These are phyloP conservation scores for Philonicus albiceps DNA, from an alignment of 2,888 invertebrate genomes.

Conservation along the genomic window DNA sequence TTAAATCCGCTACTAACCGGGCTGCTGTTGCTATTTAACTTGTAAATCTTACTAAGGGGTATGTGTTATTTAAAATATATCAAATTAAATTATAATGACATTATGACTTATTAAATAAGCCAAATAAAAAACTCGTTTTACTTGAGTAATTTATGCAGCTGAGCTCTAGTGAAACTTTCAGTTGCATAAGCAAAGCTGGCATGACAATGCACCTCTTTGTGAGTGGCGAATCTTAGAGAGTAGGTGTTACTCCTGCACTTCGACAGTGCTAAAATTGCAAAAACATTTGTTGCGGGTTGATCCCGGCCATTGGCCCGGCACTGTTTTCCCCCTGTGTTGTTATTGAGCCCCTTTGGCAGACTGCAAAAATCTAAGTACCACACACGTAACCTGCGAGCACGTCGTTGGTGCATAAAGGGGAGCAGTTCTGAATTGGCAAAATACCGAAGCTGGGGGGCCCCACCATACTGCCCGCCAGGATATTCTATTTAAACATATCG, in stretches of 20 bases:
- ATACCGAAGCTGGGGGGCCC: neutral
- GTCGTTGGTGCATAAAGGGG: neutral
- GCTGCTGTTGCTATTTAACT: too few species aligned
- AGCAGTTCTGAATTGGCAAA: neutral
- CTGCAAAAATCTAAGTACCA: neutral
- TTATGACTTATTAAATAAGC: neutral
- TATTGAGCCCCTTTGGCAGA: neutral
- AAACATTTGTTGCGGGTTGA: neutral
- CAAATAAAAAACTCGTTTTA: too few species aligned
- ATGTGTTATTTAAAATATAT: too few species aligned
- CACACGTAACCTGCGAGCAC: neutral
- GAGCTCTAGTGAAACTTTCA: neutral
- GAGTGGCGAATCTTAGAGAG: neutral
- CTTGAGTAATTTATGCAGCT: neutral
- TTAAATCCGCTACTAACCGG: too few species aligned
- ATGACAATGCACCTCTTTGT: neutral
- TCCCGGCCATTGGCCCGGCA: neutral
- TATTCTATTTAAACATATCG: neutral
- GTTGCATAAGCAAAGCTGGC: neutral
- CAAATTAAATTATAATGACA: neutral
- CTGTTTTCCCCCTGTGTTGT: neutral
- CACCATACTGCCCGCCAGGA: neutral
- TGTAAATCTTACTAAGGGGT: too few species aligned
- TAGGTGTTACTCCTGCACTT: neutral
- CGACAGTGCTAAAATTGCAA: neutral